Evolutionary conservation across 2,888 invertebrate species (phyloP), one percentile per base, ranked within the genome.

Genomic region (Amphimallon solstitiale): DNA sequence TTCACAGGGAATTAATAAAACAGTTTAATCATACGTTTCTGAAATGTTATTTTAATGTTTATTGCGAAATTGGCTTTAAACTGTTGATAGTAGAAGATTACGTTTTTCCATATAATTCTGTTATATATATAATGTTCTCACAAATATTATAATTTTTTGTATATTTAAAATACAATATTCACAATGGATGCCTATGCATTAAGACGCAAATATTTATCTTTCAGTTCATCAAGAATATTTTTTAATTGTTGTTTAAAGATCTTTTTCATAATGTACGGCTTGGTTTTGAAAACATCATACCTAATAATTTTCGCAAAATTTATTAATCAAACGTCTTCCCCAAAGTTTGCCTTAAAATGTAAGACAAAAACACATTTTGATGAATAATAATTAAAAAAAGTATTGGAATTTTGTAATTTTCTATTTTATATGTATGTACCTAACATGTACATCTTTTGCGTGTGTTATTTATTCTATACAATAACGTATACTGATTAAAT

Each of bases 311-410:
- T 29, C 29, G 29, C 21, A 23, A 49, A 19, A 45, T 37, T 49
- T 46, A 48, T 48, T 65, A 68, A 66, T 68, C 61, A 68, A 66
- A 67, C 59, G 71, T 71, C 71, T 71, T 71, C 71, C 71, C 71
- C 70, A 64, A 66, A 38, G 56, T 70, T 67, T 71, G 71, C 71
- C 71, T 71, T 71, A 71, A 62, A 56, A 46, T 61, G 46, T 48
- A 48, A 46, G 45, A 49, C 51, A 48, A 62, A 15, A 63, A 63
- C 38, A 29, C n/a, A n/a, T n/a, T 61, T 60, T 66, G 61, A 59
- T 51, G 43, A 45, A 63, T 43, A 45, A 52, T 29, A 46, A 29
- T 29, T 56, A 10, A 46, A 52, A 40, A 34, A 54, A 15, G 29
- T 45, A 54, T 51, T 45, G 17, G 34, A 43, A 34, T 45, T 64